Conservation (phyloP, 92 coral and sea anemone genomes). For the Nematostella vectensis region DNA sequence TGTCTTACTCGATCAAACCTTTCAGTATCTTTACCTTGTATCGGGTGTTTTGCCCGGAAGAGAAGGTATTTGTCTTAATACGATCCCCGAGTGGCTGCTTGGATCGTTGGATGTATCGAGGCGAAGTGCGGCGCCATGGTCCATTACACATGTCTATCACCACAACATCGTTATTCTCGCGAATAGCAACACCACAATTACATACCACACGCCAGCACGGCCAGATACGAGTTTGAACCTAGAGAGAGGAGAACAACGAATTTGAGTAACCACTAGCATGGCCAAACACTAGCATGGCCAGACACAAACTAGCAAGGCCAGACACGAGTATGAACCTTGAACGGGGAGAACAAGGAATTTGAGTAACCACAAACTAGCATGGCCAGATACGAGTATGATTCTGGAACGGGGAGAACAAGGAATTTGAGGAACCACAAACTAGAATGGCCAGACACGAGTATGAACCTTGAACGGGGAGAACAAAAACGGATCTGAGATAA, state of each 20-base stretch:
- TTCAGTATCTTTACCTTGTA: too few species aligned
- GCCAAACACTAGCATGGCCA: too few species aligned
- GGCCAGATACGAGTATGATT: too few species aligned
- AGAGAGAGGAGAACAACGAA: slow-evolving; percentile 3
- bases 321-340: too few species aligned
- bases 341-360: too few species aligned
- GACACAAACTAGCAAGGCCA: not conserved
- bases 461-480: too few species aligned
- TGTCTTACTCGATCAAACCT: too few species aligned
- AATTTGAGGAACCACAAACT: too few species aligned
- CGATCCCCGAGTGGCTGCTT: slow-evolving; percentile 51
- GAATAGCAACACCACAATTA: slow-evolving; percentile 81
- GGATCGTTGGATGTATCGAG: slow-evolving; percentile 63
- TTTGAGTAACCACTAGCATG: not conserved
- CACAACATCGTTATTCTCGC: slow-evolving; percentile 70
- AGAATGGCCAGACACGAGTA: too few species aligned
- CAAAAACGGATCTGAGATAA: too few species aligned
- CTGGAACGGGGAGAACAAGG: too few species aligned
- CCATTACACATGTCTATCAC: slow-evolving; percentile 81
- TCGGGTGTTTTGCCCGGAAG: slow-evolving; percentile 55
- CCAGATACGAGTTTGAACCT: slow-evolving; percentile 87
- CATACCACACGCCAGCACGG: slow-evolving; percentile 87
- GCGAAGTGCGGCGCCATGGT: slow-evolving; percentile 52
- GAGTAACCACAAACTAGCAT: too few species aligned
- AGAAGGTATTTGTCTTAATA: slow-evolving; percentile 45